A percentile compares a stretch with the other conserved stretches of the same genome.
Evolutionary conservation across 2,888 invertebrate species (phyloP).

Genomic region (Ormia ochracea): DNA sequence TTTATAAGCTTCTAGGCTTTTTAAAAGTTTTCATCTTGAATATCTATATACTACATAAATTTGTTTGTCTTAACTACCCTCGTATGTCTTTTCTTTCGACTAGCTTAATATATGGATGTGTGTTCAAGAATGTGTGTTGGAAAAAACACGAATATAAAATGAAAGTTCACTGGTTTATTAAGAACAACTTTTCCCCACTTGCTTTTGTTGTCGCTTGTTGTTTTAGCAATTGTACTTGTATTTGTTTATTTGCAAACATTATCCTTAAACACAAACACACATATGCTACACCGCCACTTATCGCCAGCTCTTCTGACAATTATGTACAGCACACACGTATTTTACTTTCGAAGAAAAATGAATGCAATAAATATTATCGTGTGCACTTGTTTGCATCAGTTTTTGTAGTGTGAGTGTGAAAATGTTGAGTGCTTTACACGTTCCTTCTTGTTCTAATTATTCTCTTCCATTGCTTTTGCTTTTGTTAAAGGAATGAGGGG

Average conservation of each 20-base stretch:
- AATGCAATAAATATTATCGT: too few species aligned
- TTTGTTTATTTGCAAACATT: slow-evolving; percentile 36
- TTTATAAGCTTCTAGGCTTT: too few species aligned
- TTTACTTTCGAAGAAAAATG: too few species aligned
- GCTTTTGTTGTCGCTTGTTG: slow-evolving; percentile 5
- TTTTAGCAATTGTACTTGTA: slow-evolving; percentile 21
- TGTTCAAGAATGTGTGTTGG: neutral
- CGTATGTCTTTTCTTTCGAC: neutral
- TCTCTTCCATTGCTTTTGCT: neutral
- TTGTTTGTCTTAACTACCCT: neutral
- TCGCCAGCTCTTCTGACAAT: too few species aligned
- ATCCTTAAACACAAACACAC: neutral
- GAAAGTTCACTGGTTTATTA: slow-evolving; percentile 59
- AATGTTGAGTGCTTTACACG: neutral
- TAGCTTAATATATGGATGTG: neutral
- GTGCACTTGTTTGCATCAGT: too few species aligned
- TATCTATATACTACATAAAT: too few species aligned
- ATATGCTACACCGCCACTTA: too few species aligned
- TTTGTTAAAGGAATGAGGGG: neutral
- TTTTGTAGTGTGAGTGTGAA: neutral
- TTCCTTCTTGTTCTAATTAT: neutral
- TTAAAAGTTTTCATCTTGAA: too few species aligned
- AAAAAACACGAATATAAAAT: neutral
- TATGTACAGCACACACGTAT: neutral
- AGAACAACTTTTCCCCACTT: slow-evolving; percentile 39